A percentile compares a stretch with the other conserved stretches of the same genome.
Evolutionary conservation across 2,113 vertebrate genomes (phyloP).

Genomic region (Motacilla tschutschensis): DNA sequence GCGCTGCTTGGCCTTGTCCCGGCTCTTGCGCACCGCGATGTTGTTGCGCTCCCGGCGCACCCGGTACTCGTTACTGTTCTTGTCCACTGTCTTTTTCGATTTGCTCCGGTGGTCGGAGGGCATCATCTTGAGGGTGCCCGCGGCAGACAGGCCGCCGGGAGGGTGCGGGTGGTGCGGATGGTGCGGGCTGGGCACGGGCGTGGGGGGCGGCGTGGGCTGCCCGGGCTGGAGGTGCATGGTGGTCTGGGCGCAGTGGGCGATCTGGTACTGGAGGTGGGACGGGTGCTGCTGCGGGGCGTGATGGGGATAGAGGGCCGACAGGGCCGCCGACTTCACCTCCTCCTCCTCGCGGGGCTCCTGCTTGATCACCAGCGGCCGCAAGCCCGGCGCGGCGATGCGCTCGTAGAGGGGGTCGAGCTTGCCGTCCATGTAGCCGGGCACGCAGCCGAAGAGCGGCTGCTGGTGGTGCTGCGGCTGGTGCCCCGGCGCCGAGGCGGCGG

Average conservation of each 20-base stretch:
- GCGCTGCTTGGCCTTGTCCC: conserved; percentile 96
- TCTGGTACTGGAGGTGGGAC: conserved; percentile 94
- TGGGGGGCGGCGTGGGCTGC: conserved; percentile 95
- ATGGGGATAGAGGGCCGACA: conserved; percentile 81
- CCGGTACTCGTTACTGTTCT: conserved; percentile 93
- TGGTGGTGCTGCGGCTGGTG: conserved; percentile 50
- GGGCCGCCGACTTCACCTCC: conserved; percentile 77
- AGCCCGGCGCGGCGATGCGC: conserved; percentile 75
- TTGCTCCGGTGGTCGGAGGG: conserved; percentile 74
- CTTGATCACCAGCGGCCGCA: conserved; percentile 91
- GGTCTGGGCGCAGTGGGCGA: conserved; percentile 94
- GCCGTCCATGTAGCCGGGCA: conserved; percentile 84
- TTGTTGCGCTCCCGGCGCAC: conserved; percentile 96
- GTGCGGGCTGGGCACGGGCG: conserved; percentile 93
- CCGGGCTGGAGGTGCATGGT: conserved; percentile 94
- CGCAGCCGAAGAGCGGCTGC: conserved; percentile 78
- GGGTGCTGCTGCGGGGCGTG: conserved; percentile 73
- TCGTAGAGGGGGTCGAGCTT: conserved; percentile 88
- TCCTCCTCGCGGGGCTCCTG: conserved; percentile 93
- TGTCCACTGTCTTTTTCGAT: conserved; percentile 90
- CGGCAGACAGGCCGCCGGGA: conserved; percentile 33
- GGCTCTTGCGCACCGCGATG: conserved; percentile 95
- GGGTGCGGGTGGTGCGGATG: conserved; percentile 64
- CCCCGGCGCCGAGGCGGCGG: conserved; percentile 51
- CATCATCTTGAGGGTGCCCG: conserved; percentile 41